Evolutionary conservation across 2,797 vertebrate genomes (phyloP), one percentile per base, ranked within the genome.

Genomic region (Podargus strigoides): DNA sequence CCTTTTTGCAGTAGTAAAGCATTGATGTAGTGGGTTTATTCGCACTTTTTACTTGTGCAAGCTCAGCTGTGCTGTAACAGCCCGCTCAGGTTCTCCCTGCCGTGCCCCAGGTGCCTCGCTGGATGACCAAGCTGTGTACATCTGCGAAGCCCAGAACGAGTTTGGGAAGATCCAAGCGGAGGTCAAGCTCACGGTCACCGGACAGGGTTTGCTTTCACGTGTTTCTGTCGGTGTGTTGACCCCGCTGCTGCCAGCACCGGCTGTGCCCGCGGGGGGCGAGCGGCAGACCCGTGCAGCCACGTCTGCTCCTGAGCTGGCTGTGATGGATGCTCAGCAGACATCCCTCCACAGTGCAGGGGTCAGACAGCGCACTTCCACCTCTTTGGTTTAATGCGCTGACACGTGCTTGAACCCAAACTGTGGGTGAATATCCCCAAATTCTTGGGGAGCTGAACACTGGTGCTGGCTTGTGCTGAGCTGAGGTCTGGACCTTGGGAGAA

Each of bases 71-170:
- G 88, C 46, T 28, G 8, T 27, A 19, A 9, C 19, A 68, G n/a
- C 67, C 41, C 12, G 5, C 90, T 96, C 73, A 84, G 46, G 5
- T 4, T 46, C 30, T 66, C 27, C 26, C 52, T 14, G 3, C 52
- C 1, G 37, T 70, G 74, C 76, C 87, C 13, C 96, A 99, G 99
- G 97, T 66, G 97, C 98, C 76, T 98, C 98, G 17, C 96, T 98
- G 32, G 98, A 98, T 76, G 98, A 99, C 95, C 98, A 99, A 86
- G 98, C 97, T 5, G 6, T 94, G 14, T 99, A 99, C 36, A 46
- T 98, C 86, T 99, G 99, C 1, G 98, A 99, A 95, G 99, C 98
- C 56, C 97, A 97, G 63, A 99, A 99, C 3, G 96, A 97, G 75
- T 99, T 99, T 79, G 99, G 99, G 95, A 98, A 96, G 80, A 97